Conservation (phyloP, 2,113 vertebrate species). For the Sorex araneus region DNA sequence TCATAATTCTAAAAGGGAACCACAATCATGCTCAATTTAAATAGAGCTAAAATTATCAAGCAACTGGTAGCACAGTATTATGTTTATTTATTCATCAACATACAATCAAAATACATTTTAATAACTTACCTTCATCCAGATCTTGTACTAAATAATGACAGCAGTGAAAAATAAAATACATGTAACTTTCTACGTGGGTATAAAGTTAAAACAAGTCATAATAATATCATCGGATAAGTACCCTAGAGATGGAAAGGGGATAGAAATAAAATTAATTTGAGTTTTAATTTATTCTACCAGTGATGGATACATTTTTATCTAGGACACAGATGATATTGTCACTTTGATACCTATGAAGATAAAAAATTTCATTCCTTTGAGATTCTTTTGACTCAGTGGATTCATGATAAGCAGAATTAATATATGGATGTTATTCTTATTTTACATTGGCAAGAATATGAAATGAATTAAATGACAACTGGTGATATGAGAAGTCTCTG, state of each 20-base stretch:
- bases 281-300: slow-evolving; percentile 40
- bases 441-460: slow-evolving; percentile 4
- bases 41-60: too few species aligned
- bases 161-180: neutral
- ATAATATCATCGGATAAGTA: neutral
- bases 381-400: neutral
- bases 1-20: too few species aligned
- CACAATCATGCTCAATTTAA: too few species aligned
- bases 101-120: slow-evolving; percentile 8
- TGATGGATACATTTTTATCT: neutral
- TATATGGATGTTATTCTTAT: neutral
- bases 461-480: neutral
- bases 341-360: slow-evolving; percentile 14
- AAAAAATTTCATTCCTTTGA: slow-evolving; percentile 51
- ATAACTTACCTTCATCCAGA: neutral
- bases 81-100: too few species aligned
- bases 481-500: slow-evolving; percentile 38
- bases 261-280: slow-evolving; percentile 34
- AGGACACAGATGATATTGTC: neutral
- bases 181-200: neutral
- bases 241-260: neutral
- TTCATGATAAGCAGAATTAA: slow-evolving; percentile 18
- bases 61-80: too few species aligned
- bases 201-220: slow-evolving; percentile 31
- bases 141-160: neutral